phyloP scores from a whole-genome alignment of 2,113 vertebrate genomes.

The Cygnus atratus region DNA sequence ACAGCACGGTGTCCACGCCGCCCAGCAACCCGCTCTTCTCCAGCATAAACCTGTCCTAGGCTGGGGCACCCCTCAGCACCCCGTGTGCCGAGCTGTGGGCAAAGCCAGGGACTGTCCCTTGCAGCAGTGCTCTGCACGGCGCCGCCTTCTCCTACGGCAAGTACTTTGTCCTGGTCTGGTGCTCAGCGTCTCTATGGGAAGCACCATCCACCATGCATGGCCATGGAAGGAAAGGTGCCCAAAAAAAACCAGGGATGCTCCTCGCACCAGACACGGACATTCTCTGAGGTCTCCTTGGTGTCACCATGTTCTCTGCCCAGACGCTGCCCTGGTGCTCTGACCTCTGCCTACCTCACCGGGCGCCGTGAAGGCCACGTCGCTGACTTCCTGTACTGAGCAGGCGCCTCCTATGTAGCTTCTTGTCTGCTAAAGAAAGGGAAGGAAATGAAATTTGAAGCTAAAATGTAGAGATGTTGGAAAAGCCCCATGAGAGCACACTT shows the following conservation, averaged over 20 bases:
- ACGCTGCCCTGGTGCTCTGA: not conserved
- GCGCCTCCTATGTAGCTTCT: not conserved
- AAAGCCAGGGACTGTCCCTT: rapidly evolving
- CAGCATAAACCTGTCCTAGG: constrained; percentile 54
- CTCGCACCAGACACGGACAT: not conserved
- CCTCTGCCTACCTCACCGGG: not conserved
- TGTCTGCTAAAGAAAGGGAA: not conserved
- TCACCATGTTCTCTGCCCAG: not conserved
- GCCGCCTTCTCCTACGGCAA: not conserved
- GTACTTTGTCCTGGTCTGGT: not conserved
- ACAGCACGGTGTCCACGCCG: not conserved
- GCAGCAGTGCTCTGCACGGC: not conserved
- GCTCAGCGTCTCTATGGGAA: not conserved
- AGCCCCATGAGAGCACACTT: not conserved
- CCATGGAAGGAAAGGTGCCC: not conserved
- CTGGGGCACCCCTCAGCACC: not conserved
- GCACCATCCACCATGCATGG: rapidly evolving
- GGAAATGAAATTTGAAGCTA: not conserved
- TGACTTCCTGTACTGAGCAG: not conserved
- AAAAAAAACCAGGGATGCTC: not conserved
- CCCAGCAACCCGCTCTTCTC: constrained; percentile 50
- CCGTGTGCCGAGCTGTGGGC: not conserved
- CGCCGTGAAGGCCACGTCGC: not conserved
- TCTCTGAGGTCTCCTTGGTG: not conserved
- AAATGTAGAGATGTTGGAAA: not conserved